Conservation (phyloP, 2,797 vertebrate species). For the Rhabdophis nuchalis region DNA sequence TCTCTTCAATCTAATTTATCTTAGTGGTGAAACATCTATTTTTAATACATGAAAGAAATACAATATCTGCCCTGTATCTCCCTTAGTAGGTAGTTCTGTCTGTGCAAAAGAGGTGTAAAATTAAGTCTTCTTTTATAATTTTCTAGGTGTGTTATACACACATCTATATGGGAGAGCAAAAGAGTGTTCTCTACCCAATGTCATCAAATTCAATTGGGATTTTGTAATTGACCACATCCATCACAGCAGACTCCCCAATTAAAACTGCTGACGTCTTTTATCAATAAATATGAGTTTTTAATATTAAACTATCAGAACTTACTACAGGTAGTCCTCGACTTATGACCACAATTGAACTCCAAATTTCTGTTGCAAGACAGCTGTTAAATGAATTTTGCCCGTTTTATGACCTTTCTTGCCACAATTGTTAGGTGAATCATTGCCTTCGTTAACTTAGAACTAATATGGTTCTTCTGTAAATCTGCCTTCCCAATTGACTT, state of each 20-base stretch:
- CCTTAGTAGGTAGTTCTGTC: neutral
- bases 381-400: neutral
- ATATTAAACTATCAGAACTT: neutral
- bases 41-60: neutral
- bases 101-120: neutral
- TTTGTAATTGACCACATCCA: neutral
- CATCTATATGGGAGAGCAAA: neutral
- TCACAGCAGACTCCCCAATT: neutral
- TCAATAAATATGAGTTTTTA: neutral
- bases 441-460: neutral
- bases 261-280: neutral
- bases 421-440: neutral
- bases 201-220: neutral
- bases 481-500: neutral
- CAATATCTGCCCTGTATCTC: neutral
- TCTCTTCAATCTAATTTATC: neutral
- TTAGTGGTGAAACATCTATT: neutral
- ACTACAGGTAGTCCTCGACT: neutral
- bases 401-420: neutral
- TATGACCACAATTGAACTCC: no score
- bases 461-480: no score
- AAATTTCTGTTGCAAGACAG: neutral
- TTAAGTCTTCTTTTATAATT: neutral
- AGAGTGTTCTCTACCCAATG: neutral
- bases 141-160: neutral